phyloP scores from a whole-genome alignment of 1,140 invertebrate species.

The Macrobrachium rosenbergii region DNA sequence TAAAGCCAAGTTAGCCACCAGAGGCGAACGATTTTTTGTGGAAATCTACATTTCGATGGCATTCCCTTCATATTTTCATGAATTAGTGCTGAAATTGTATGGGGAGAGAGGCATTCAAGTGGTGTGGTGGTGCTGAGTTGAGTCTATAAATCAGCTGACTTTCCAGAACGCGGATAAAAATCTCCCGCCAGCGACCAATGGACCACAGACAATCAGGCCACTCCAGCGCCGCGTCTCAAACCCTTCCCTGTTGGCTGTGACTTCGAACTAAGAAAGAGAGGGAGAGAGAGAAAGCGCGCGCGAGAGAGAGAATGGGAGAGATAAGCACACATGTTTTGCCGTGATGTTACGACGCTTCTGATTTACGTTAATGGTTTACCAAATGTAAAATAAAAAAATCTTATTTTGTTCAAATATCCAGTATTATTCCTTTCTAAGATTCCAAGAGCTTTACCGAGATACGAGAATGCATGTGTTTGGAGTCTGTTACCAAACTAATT shows the following conservation, averaged over 20 bases:
- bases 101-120: not conserved
- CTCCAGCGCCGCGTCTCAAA: conserved; percentile 21
- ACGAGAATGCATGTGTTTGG: no score
- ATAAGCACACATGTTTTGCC: no score
- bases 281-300: no score
- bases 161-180: conserved; percentile 40
- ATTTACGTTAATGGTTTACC: no score
- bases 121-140: conserved; percentile 31
- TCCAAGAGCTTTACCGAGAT: no score
- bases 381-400: no score
- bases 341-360: no score
- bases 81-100: not conserved
- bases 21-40: not conserved
- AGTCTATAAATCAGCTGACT: conserved; percentile 44
- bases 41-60: conserved; percentile 3
- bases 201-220: conserved; percentile 37
- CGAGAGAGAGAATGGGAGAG: no score
- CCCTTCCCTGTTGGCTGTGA: not conserved
- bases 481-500: no score
- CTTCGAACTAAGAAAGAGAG: not conserved
- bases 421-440: no score
- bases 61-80: conserved; percentile 6
- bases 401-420: no score
- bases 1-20: no score
- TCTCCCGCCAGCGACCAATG: conserved; percentile 48